Conservation (phyloP, 2,888 invertebrate species). For the Erpobdella octoculata region DNA sequence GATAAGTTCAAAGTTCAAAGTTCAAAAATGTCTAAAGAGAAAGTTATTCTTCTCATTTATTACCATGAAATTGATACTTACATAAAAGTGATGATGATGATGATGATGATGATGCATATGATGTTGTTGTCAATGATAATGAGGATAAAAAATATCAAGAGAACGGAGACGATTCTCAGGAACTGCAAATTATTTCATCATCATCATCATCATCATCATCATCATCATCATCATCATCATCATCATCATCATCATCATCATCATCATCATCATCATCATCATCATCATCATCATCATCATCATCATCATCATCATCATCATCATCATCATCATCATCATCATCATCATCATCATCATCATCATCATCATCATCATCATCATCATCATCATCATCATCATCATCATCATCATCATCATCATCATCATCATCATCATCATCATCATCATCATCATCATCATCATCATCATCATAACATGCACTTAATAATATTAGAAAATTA, state of each 20-base stretch:
- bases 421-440: constrained; percentile 12
- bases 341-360: background rate
- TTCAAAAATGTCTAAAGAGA: too few relatives aligned
- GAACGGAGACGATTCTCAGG: too few relatives aligned
- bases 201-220: constrained; percentile 19
- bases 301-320: background rate
- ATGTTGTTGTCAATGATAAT: too few relatives aligned
- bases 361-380: constrained; percentile 8
- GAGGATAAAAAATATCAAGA: too few relatives aligned
- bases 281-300: background rate
- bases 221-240: constrained; percentile 15
- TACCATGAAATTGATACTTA: too few relatives aligned
- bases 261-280: constrained; percentile 14
- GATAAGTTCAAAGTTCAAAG: too few relatives aligned
- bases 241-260: constrained; percentile 11
- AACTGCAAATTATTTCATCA: background rate
- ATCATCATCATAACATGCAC: background rate
- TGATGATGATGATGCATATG: too few relatives aligned
- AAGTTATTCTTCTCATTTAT: too few relatives aligned
- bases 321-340: constrained; percentile 18
- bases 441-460: constrained; percentile 20
- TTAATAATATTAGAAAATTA: too few relatives aligned
- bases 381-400: constrained; percentile 13
- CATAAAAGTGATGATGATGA: too few relatives aligned
- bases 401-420: background rate